Evolutionary conservation across 37 sponge, comb jelly and placozoan genomes (phyloP).

Genomic region (Halichondria panicea): DNA sequence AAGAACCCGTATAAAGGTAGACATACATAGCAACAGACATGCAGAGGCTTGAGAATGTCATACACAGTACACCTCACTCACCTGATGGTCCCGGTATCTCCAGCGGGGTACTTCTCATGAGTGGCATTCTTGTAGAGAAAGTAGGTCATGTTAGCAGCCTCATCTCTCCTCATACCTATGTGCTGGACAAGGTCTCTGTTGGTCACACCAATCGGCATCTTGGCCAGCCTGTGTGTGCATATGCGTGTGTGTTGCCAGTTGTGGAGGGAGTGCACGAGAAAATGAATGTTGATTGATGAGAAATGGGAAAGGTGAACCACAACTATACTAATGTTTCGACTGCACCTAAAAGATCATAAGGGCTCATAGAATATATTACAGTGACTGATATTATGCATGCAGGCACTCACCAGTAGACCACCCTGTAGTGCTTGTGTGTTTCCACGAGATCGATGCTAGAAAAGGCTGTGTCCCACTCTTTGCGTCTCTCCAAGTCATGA

Average conservation of each 20-base stretch:
- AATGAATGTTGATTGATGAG: too few relatives aligned
- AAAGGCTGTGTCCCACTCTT: constrained; percentile 58
- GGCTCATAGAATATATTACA: too few relatives aligned
- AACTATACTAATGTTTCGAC: too few relatives aligned
- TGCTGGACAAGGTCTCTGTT: constrained; percentile 53
- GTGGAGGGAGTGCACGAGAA: too few relatives aligned
- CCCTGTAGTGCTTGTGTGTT: constrained; percentile 36
- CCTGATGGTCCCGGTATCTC: constrained; percentile 27
- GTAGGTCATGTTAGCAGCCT: constrained; percentile 34
- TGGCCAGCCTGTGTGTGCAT: constrained; percentile 15
- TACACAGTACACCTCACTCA: not conserved
- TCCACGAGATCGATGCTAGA: constrained; percentile 54
- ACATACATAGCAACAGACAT: too few relatives aligned
- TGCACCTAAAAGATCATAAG: too few relatives aligned
- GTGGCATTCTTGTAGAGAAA: constrained; percentile 42
- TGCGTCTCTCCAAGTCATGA: constrained; percentile 25
- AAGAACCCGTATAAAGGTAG: not conserved
- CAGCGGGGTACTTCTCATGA: constrained; percentile 15
- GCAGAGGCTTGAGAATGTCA: too few relatives aligned
- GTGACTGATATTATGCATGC: not conserved
- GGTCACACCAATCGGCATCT: constrained; percentile 33
- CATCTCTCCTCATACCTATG: constrained; percentile 23
- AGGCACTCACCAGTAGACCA: constrained; percentile 51
- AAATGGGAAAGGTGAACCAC: too few relatives aligned
- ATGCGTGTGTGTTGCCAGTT: too few relatives aligned